These are phyloP conservation scores for Agrotis clavis DNA, from an alignment of 2,888 invertebrate species.

Conservation along the genomic window DNA sequence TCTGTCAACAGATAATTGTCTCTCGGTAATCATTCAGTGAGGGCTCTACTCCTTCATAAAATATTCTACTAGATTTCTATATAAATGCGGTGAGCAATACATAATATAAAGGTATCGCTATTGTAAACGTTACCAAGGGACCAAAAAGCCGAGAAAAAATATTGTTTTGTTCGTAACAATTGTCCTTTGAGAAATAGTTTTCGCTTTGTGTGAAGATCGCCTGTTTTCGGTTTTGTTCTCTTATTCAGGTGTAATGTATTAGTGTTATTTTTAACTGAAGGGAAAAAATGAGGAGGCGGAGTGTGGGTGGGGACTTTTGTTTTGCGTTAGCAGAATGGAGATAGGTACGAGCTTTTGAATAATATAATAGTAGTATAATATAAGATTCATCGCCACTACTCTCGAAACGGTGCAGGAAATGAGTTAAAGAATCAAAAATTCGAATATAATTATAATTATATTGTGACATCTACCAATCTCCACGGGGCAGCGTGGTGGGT, in stretches of 20 bases:
- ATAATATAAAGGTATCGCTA: constrained; percentile 35
- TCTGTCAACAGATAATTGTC: too few species aligned
- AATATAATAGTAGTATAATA: background rate
- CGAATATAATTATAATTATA: too few species aligned
- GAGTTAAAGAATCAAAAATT: too few species aligned
- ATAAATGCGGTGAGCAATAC: constrained; percentile 22
- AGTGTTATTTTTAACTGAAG: constrained; percentile 11
- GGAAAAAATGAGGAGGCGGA: background rate
- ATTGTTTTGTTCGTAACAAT: constrained; percentile 40
- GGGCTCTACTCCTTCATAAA: too few species aligned
- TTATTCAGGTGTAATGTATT: constrained; percentile 34
- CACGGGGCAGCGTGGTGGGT: too few species aligned
- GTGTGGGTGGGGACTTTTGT: background rate
- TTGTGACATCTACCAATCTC: too few species aligned
- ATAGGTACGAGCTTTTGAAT: background rate
- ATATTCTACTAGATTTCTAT: constrained; percentile 34
- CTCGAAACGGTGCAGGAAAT: too few species aligned
- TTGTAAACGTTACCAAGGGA: constrained; percentile 64
- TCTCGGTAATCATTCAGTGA: too few species aligned
- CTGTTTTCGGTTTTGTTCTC: constrained; percentile 18
- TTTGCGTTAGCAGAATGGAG: background rate
- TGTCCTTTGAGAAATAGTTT: constrained; percentile 46
- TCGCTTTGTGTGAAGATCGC: constrained; percentile 19
- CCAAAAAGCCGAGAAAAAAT: constrained; percentile 37
- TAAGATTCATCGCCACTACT: too few species aligned